Conservation (phyloP, 2,113 vertebrate species). For the Oenanthe melanoleuca region DNA sequence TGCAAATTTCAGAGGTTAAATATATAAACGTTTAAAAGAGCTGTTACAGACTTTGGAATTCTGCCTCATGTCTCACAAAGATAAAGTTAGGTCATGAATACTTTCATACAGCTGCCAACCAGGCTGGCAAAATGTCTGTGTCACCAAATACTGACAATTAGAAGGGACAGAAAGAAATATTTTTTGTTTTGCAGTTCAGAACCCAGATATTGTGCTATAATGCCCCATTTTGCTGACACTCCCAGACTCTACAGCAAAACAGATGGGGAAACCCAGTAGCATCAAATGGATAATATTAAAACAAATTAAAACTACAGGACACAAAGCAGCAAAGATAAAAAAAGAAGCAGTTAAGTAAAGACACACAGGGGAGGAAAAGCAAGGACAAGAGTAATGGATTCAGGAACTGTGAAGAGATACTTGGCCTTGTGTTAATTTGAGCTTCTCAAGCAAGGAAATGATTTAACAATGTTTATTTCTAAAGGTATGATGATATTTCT, state of each 20-base stretch:
- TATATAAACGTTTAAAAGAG: neutral
- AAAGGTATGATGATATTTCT: neutral
- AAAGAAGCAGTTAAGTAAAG: neutral
- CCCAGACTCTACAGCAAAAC: neutral
- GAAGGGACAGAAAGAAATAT: neutral
- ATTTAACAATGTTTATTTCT: conserved; percentile 14
- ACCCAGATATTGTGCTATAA: neutral
- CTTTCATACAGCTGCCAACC: neutral
- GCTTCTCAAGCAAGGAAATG: neutral
- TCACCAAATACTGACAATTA: neutral
- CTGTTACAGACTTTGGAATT: neutral
- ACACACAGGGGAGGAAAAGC: neutral
- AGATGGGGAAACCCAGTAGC: neutral
- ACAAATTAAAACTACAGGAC: neutral
- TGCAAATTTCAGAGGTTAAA: neutral
- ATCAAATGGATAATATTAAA: neutral
- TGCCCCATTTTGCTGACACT: neutral
- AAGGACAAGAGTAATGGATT: neutral
- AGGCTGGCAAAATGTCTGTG: neutral
- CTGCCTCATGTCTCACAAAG: neutral
- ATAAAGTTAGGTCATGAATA: neutral
- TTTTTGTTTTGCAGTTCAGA: neutral
- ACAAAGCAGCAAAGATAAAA: neutral
- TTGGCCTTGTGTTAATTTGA: neutral
- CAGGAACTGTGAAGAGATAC: neutral